Evolutionary conservation across 2,797 vertebrate species (phyloP), one percentile per base, ranked within the genome.

Genomic region (Gallinago stenura): DNA sequence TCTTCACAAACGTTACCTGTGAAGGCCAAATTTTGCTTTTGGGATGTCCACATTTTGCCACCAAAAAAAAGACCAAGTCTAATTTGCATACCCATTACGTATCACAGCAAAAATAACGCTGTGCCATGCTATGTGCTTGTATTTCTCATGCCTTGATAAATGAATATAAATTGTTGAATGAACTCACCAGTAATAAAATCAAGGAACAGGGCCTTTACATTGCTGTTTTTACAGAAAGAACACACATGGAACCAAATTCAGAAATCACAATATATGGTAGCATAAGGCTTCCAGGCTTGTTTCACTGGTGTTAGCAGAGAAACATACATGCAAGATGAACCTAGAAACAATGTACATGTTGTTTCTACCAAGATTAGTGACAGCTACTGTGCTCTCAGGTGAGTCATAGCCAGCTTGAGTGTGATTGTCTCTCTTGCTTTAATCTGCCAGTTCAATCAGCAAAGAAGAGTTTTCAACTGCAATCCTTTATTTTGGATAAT

Each of bases 401-500:
- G 61, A 90, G 31, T 48, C 51, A 81, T 0, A 73, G 69, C 10
- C 69, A 83, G 45, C 46, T 41, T 46, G n/a, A 57, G 39, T 33
- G 31, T 68, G 31, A 64, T 80, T 83, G 37, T 73, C 61, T 82
- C 43, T 57, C 61, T 83, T 84, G 15, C 10, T 71, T 84, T 92
- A 11, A 14, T 79, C 77, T 87, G 80, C 33, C 33, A 43, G n/a
- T 61, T 76, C 73, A 89, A 65, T 79, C 70, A 94, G 17, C 46
- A 81, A 62, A 61, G 37, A 76, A 62, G 37, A 76, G 35, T 61
- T 90, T 90, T 82, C 61, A 88, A 11, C 24, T 66, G 66, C 86
- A 94, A 87, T 84, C 62, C 33, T 90, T 69, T 65, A 60, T 84
- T 92, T 93, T 6, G 6, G 33, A 75, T 86, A 88, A 93, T 76